Evolutionary conservation across 2,797 vertebrate genomes (phyloP).

Genomic region (Limnodromus scolopaceus): DNA sequence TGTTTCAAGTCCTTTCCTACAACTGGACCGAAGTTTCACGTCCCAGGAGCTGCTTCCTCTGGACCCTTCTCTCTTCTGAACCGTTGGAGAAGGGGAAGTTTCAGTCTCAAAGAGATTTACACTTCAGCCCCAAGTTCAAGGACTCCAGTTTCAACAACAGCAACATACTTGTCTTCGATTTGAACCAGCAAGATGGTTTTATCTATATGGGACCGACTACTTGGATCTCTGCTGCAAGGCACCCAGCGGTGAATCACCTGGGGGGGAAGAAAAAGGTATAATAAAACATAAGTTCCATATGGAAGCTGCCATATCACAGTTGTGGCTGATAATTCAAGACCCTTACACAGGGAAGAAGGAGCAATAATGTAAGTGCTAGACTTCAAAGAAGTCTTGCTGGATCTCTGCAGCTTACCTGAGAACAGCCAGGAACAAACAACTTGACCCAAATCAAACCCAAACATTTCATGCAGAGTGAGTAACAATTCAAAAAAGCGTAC

Average conservation of each 20-base stretch:
- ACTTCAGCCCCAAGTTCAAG: constrained; percentile 98
- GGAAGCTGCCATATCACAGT: neutral
- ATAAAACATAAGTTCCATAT: neutral
- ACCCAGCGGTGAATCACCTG: constrained; percentile 99
- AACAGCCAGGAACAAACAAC: neutral
- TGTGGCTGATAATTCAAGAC: neutral
- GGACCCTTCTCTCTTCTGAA: constrained; percentile 65
- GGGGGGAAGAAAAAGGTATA: neutral
- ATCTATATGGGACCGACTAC: constrained; percentile 95
- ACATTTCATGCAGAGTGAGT: neutral
- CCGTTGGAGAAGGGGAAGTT: constrained; percentile 52
- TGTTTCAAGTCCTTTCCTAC: constrained; percentile 66
- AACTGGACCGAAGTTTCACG: neutral
- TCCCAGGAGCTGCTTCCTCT: constrained; percentile 51
- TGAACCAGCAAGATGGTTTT: constrained; percentile 99
- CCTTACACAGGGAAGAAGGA: neutral
- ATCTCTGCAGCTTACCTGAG: neutral
- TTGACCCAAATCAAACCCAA: neutral
- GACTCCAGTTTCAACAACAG: constrained; percentile 95
- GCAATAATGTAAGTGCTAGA: neutral
- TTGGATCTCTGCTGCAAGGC: constrained; percentile 98
- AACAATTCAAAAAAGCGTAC: neutral
- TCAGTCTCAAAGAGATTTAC: constrained; percentile 77
- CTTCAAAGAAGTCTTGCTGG: neutral
- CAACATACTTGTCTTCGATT: constrained; percentile 98